These are phyloP conservation scores for Portevinia maculata DNA, from an alignment of 2,888 invertebrate genomes.

Conservation along the genomic window DNA sequence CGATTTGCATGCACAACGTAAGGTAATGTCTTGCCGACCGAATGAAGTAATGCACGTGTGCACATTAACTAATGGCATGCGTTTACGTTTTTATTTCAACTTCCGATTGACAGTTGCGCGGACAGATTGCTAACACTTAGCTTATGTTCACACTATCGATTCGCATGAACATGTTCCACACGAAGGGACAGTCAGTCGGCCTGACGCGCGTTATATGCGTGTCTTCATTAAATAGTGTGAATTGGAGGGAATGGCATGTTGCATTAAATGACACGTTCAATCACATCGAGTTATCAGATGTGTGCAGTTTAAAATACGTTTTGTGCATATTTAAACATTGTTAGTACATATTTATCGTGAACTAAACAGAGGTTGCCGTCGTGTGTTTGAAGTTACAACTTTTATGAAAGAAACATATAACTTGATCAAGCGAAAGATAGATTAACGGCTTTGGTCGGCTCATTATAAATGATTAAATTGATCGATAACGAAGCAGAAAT, in stretches of 20 bases:
- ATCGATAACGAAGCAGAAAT: no score
- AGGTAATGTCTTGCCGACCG: slow-evolving; percentile 6
- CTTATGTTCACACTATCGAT: slow-evolving; percentile 35
- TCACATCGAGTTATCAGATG: slow-evolving; percentile 41
- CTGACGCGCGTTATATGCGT: not conserved
- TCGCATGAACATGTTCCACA: slow-evolving; percentile 21
- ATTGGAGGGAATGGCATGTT: slow-evolving; percentile 48
- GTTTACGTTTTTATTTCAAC: slow-evolving; percentile 57
- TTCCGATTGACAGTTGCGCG: slow-evolving; percentile 62
- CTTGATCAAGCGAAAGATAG: not conserved
- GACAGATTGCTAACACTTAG: slow-evolving; percentile 37
- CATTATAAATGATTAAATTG: no score
- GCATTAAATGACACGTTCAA: slow-evolving; percentile 46
- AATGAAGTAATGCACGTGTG: not conserved
- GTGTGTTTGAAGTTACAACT: slow-evolving; percentile 18
- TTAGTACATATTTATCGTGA: slow-evolving; percentile 9
- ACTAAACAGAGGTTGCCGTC: not conserved
- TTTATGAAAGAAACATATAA: not conserved
- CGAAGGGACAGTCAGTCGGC: not conserved
- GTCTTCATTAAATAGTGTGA: slow-evolving; percentile 33
- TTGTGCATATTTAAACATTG: slow-evolving; percentile 47
- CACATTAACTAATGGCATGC: slow-evolving; percentile 38
- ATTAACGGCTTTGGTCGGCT: no score
- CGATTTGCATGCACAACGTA: slow-evolving; percentile 57
- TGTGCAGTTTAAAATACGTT: slow-evolving; percentile 43